Conservation (phyloP, 2,888 invertebrate species). For the Apodemia duryi region DNA sequence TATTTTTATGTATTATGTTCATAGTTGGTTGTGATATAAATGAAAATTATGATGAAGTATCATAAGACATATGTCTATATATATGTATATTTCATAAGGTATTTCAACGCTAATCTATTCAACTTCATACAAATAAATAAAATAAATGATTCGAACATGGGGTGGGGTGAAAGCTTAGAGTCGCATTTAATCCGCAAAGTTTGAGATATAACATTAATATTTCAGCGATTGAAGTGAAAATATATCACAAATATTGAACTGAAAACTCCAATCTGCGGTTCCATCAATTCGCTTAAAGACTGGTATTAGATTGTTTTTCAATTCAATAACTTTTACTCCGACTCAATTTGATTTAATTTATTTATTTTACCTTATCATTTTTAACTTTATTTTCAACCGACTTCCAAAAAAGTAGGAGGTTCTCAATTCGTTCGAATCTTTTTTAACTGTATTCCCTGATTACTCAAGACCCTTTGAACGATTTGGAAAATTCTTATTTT, state of each 20-base stretch:
- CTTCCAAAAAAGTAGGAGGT: no score
- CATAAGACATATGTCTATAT: no score
- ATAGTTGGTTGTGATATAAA: no score
- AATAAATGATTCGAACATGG: background rate
- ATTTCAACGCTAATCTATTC: background rate
- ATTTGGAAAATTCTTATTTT: no score
- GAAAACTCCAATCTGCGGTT: conserved; percentile 27
- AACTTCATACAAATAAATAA: background rate
- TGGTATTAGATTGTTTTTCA: conserved; percentile 26
- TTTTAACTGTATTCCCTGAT: no score
- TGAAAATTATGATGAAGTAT: no score
- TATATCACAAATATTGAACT: conserved; percentile 32
- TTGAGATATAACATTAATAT: conserved; percentile 37
- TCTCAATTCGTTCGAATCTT: no score
- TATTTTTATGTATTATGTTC: no score
- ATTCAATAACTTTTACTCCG: conserved; percentile 20
- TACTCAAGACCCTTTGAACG: no score
- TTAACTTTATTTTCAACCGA: background rate
- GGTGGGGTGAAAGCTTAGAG: background rate
- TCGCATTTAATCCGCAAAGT: conserved; percentile 32
- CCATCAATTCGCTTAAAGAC: conserved; percentile 30
- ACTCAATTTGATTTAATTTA: background rate
- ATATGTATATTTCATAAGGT: no score
- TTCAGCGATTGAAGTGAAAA: conserved; percentile 35
- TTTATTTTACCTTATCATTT: background rate